Percentiles rank a stretch among this genome's conserved stretches.
Conservation (phyloP, 1,140 invertebrate genomes). For the Cotesia chilonis region DNA sequence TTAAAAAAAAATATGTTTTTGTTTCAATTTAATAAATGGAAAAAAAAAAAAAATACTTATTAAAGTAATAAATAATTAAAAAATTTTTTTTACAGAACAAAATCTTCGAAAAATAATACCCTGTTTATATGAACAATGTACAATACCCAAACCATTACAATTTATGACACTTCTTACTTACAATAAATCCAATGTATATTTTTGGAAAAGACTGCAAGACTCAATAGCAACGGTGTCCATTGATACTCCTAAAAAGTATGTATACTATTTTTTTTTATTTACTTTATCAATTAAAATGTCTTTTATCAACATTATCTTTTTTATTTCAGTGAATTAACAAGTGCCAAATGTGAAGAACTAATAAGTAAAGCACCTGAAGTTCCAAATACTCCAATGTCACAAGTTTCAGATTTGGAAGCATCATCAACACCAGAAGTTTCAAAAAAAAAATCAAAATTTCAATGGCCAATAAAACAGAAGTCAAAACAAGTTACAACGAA, state of each 20-base stretch:
- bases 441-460: conserved; percentile 11
- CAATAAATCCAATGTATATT: conserved; percentile 66
- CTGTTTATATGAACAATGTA: conserved; percentile 70
- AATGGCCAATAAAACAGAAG: conserved; percentile 8
- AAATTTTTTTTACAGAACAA: conserved; percentile 62
- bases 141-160: conserved; percentile 68
- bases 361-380: neutral
- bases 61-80: conserved; percentile 16
- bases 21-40: no score
- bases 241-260: conserved; percentile 24
- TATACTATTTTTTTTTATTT: conserved; percentile 1
- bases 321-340: no score
- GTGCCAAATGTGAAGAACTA: neutral
- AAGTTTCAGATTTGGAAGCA: neutral
- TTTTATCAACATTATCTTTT: neutral
- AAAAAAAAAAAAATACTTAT: no score
- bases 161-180: conserved; percentile 70
- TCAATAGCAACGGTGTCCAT: conserved; percentile 57
- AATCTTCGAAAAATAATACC: conserved; percentile 73
- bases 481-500: neutral
- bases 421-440: neutral
- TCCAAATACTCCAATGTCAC: neutral
- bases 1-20: no score
- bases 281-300: neutral
- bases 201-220: conserved; percentile 70